Conservation (phyloP, 2,888 invertebrate genomes). For the Cerastis rubricosa region DNA sequence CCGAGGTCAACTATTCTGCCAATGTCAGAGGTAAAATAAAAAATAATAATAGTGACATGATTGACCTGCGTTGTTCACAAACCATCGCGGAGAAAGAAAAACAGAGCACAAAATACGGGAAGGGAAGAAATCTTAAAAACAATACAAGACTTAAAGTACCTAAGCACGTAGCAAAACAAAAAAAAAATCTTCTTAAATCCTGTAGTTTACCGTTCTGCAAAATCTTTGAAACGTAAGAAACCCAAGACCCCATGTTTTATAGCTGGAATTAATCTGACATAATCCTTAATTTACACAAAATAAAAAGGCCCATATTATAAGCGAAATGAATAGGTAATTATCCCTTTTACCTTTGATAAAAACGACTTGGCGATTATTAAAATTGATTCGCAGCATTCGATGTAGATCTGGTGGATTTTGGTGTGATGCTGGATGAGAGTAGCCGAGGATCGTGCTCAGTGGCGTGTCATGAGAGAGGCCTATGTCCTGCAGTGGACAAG, state of each 20-base stretch:
- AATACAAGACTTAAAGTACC: not conserved
- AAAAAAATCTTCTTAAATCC: not conserved
- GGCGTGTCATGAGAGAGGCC: no score
- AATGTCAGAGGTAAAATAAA: no score
- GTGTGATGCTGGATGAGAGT: no score
- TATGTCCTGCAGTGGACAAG: no score
- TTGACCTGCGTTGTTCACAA: not conserved
- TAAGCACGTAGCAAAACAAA: not conserved
- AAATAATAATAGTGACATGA: no score
- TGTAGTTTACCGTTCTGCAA: not conserved
- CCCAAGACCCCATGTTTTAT: not conserved
- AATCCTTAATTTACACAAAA: not conserved
- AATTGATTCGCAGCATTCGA: conserved; percentile 1
- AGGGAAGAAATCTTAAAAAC: not conserved
- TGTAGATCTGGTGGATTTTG: no score
- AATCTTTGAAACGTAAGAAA: not conserved
- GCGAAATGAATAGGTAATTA: not conserved
- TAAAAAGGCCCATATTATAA: not conserved
- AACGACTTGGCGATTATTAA: conserved; percentile 8
- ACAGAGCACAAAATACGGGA: not conserved
- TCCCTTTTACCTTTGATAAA: not conserved
- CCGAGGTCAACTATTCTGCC: no score
- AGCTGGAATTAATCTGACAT: not conserved
- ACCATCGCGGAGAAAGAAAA: not conserved
- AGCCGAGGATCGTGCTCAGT: no score